Conservation (phyloP, 1,140 invertebrate genomes). For the Mylabris phalerata region DNA sequence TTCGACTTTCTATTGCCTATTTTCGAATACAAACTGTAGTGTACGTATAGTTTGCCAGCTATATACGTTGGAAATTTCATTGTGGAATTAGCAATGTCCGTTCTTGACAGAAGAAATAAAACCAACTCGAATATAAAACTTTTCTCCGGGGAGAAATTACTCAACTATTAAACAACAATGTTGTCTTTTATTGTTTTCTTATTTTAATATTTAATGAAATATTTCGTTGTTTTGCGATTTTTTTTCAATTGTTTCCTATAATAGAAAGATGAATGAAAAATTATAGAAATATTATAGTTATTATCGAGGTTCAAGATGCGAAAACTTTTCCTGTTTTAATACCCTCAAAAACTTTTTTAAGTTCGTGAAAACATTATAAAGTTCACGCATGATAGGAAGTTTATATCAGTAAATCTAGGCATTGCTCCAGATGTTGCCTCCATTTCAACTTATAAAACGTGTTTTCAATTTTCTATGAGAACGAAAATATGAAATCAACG, state of each 20-base stretch:
- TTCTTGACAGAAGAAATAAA: no score
- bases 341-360: constrained; percentile 9
- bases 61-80: neutral
- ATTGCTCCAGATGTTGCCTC: constrained; percentile 12
- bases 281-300: constrained; percentile 8
- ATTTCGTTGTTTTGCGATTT: constrained; percentile 2
- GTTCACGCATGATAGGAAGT: constrained; percentile 16
- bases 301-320: constrained; percentile 7
- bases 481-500: no score
- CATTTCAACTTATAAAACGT: constrained; percentile 17
- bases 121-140: no score
- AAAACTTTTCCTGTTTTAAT: constrained; percentile 14
- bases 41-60: no score
- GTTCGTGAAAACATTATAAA: constrained; percentile 17
- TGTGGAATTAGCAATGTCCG: neutral
- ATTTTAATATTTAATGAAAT: constrained; percentile 7
- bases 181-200: neutral
- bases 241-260: neutral
- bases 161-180: no score
- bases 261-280: neutral
- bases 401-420: constrained; percentile 17
- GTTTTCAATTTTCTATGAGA: constrained; percentile 13
- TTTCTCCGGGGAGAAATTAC: no score
- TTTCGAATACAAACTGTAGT: no score
- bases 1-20: no score